These are phyloP conservation scores for Drosophila kohkoa DNA, from an alignment of 1,140 invertebrate genomes.

Conservation along the genomic window DNA sequence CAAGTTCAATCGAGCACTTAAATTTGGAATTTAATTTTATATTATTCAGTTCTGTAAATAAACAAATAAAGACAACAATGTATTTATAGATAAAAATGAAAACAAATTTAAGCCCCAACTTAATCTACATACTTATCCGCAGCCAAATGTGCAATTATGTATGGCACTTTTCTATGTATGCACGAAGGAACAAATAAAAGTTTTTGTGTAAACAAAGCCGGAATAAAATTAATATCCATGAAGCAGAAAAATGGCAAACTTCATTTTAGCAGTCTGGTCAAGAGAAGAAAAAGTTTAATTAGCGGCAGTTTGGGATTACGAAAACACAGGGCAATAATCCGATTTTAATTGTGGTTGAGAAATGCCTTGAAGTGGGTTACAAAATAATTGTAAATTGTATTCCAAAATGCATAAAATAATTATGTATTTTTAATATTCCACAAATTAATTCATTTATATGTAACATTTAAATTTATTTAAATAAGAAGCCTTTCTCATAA, in stretches of 20 bases:
- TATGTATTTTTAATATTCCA: no score
- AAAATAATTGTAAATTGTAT: no score
- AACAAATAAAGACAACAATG: neutral
- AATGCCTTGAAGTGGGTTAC: no score
- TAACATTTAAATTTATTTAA: no score
- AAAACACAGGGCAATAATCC: neutral
- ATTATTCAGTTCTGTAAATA: neutral
- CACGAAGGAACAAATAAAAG: conserved; percentile 13
- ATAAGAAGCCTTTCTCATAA: no score
- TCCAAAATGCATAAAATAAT: no score
- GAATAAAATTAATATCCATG: conserved; percentile 18
- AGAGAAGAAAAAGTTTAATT: neutral
- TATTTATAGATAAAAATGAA: neutral
- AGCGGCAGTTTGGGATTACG: neutral
- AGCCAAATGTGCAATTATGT: neutral
- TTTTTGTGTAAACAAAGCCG: conserved; percentile 21
- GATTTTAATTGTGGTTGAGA: neutral
- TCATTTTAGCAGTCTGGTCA: conserved; percentile 1
- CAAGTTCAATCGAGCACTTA: neutral
- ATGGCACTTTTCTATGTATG: neutral
- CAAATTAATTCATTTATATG: no score
- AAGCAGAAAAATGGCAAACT: conserved; percentile 3
- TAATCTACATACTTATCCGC: neutral
- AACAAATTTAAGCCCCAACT: neutral
- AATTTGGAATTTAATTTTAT: neutral